These are phyloP conservation scores for Eupeodes corollae DNA, from an alignment of 1,140 invertebrate genomes.

Conservation along the genomic window DNA sequence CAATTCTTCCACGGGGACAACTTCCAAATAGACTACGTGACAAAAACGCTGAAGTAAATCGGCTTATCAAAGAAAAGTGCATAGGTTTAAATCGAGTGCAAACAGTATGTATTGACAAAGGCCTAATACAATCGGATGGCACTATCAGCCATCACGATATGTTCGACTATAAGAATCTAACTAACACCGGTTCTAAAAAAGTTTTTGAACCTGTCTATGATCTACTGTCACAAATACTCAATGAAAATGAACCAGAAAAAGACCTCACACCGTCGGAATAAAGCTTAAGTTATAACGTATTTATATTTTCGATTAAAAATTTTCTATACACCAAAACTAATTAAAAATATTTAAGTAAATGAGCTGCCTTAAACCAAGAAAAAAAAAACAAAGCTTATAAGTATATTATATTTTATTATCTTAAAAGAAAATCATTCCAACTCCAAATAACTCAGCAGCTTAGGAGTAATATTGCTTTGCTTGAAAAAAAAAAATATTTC, in stretches of 20 bases:
- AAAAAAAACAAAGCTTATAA: too few species aligned
- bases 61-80: slow-evolving; percentile 48
- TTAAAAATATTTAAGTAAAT: too few species aligned
- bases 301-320: too few species aligned
- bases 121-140: slow-evolving; percentile 63
- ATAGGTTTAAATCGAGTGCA: slow-evolving; percentile 46
- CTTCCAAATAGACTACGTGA: slow-evolving; percentile 66
- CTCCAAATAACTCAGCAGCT: too few species aligned
- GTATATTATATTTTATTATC: too few species aligned
- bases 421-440: too few species aligned
- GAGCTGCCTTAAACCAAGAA: too few species aligned
- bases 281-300: slow-evolving; percentile 7
- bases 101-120: slow-evolving; percentile 61
- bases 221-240: slow-evolving; percentile 59
- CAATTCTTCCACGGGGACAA: slow-evolving; percentile 71
- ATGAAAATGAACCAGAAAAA: slow-evolving; percentile 58
- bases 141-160: slow-evolving; percentile 76
- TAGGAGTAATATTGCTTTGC: too few species aligned
- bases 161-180: slow-evolving; percentile 76
- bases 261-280: slow-evolving; percentile 59
- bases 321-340: too few species aligned
- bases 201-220: slow-evolving; percentile 72
- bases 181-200: slow-evolving; percentile 69
- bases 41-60: slow-evolving; percentile 63
- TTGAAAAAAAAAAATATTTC: too few species aligned